Evolutionary conservation across 2,797 vertebrate species (phyloP), one percentile per base, ranked within the genome.

Genomic region (Lepus oiostolus): DNA sequence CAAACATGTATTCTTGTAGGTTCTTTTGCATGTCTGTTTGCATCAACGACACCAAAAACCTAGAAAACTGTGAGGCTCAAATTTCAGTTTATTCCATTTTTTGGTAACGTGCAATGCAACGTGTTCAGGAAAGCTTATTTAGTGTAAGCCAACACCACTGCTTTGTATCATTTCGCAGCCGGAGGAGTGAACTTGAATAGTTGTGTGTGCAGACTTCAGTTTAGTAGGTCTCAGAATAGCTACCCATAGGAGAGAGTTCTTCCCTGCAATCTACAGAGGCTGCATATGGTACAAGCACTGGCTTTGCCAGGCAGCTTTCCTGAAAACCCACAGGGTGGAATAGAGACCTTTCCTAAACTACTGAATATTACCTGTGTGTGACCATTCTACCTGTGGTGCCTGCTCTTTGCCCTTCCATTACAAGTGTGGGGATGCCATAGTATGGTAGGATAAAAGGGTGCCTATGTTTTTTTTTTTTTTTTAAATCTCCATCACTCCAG

Each of bases 111-210:
- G n/a, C 54, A 32, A 24, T 88, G 22, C 32, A 8, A 10, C 65
- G 81, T 67, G 65, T 94, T 94, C 84, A 28, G 35, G 76, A 93
- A 84, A 90, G 28, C 38, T 22, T 88, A 60, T 60, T 67, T 88
- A 71, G 24, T 50, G 60, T 63, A 65, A 87, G 42, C 91, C n/a
- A 76, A 7, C 13, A 75, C 30, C 30, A 85, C 70, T 21, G n/a
- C 67, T 47, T 76, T 93, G 76, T 58, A 70, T 93, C n/a, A 42
- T 88, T 94, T 79, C 91, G n/a, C 42, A 95, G 81, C 71, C 22
- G 70, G 35, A 35, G 89, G 38, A 67, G 50, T 83, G 10, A 32
- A 50, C 30, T 75, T 95, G 68, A 82, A 11, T 68, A 58, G 65
- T 4, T 70, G 32, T 52, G 6, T 83, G 8, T 85, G 76, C 30